Percentiles rank a stretch among this genome's conserved stretches.
phyloP scores from a whole-genome alignment of 2,888 invertebrate genomes.

The Cotesia congregata region DNA sequence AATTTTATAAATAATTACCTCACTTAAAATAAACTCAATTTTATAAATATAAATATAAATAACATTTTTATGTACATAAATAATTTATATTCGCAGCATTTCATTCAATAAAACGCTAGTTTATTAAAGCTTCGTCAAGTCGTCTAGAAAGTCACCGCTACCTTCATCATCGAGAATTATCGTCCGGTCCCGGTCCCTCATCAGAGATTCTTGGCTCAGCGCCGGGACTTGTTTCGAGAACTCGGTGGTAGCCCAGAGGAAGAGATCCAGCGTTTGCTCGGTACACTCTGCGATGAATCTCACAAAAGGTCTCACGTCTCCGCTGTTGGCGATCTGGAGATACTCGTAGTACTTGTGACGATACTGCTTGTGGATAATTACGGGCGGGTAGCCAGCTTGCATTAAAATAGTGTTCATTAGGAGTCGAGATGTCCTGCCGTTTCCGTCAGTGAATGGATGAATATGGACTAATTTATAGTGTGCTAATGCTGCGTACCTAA shows the following conservation, averaged over 20 bases:
- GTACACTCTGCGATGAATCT: constrained; percentile 96
- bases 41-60: background rate
- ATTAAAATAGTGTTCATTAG: constrained; percentile 97
- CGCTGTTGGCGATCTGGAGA: constrained; percentile 91
- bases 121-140: constrained; percentile 12
- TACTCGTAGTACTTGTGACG: constrained; percentile 88
- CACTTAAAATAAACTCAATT: background rate
- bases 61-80: constrained; percentile 28
- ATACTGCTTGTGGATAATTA: constrained; percentile 92
- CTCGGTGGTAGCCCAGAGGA: constrained; percentile 86
- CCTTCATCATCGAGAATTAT: constrained; percentile 58
- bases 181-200: constrained; percentile 54
- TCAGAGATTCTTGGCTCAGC: constrained; percentile 70
- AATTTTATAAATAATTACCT: background rate
- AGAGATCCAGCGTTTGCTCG: constrained; percentile 89
- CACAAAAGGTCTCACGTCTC: constrained; percentile 95
- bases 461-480: constrained; percentile 98
- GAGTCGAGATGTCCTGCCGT: constrained; percentile 94
- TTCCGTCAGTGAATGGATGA: constrained; percentile 97
- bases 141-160: constrained; percentile 57
- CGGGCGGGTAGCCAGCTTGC: constrained; percentile 96
- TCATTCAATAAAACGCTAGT: background rate
- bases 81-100: constrained; percentile 26
- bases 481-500: constrained; percentile 92
- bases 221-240: constrained; percentile 79